Percentiles rank a stretch among this genome's conserved stretches.
Evolutionary conservation across 1,140 invertebrate species (phyloP).

Genomic region (Drosophila guanche): DNA sequence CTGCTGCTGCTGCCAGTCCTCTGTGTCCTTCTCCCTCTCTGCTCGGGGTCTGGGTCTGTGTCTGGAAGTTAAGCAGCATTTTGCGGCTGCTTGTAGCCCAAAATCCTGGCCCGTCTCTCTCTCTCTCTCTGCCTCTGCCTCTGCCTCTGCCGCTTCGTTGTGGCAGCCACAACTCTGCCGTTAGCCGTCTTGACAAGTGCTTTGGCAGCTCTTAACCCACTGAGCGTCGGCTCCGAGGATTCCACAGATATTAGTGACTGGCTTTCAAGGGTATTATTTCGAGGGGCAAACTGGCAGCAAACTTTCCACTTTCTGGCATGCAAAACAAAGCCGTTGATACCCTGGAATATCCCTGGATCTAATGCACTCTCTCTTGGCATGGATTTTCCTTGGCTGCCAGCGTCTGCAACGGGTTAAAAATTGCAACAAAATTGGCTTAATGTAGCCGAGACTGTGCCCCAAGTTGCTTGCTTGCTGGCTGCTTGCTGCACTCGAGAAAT

Average conservation of each 20-base stretch:
- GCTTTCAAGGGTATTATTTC: not conserved
- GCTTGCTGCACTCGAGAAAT: slow-evolving; percentile 73
- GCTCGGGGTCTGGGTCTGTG: slow-evolving; percentile 33
- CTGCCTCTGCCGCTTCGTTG: slow-evolving; percentile 22
- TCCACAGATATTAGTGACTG: not conserved
- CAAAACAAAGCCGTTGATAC: too few species aligned
- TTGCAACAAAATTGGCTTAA: not conserved
- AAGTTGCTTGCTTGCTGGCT: slow-evolving; percentile 36
- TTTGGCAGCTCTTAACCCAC: slow-evolving; percentile 67
- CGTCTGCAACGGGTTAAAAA: not conserved
- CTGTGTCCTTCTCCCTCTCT: not conserved
- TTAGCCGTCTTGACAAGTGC: slow-evolving; percentile 79
- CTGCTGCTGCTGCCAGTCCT: slow-evolving; percentile 11
- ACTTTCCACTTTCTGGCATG: too few species aligned
- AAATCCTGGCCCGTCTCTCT: slow-evolving; percentile 54
- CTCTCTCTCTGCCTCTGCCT: not conserved
- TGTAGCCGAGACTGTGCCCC: not conserved
- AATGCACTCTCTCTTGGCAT: too few species aligned
- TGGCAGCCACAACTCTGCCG: slow-evolving; percentile 56
- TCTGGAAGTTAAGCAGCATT: slow-evolving; percentile 74
- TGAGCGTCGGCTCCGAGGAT: slow-evolving; percentile 22
- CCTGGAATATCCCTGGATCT: too few species aligned
- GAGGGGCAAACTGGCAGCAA: too few species aligned
- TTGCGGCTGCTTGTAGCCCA: slow-evolving; percentile 79
- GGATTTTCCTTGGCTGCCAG: not conserved